Base-by-base conservation (phyloP, 2,113 vertebrate genomes). In the Cariama cristata region DNA sequence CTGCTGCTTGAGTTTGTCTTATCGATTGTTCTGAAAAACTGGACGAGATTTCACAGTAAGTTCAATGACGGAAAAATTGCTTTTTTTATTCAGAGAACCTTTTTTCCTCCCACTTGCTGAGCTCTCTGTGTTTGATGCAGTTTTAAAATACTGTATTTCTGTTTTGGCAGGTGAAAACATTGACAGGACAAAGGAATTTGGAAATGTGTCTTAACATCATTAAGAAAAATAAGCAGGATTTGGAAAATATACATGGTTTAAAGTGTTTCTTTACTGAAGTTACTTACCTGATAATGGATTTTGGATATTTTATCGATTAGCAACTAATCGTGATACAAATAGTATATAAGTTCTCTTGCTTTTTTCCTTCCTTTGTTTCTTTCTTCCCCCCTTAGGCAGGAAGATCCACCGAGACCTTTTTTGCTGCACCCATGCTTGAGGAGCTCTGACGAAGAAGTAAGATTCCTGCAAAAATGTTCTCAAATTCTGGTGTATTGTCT, bases 401-500 rank as follows among this genome's bases (percentile, higher is more conserved):
- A 99, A 97, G 99, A 99, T 93, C 98, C 98, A 45, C 98, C 98
- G 0, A 98, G 98, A 86, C 98, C 99, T 26, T 99, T 99, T 98
- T 98, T 98, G 79, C 97, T 99, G 74, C 99, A 99, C 82, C 95
- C 99, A 0, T 99, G 99, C 96, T 98, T 99, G 98, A 98, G 98
- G 92, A 99, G 96, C 90, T 95, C 99, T 6, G 98, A 98, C 45
- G 99, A 99, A 76, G 99, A 99, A 99, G 96, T 99, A 96, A 98
- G 98, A 91, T 99, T 99, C 95, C 98, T 99, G 63, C 99, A 99
- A 96, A 99, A 98, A 73, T 99, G 99, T 93, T 98, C 99, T 90
- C 99, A 98, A 84, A 98, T 99, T 94, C 98, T 99, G 95, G 98
- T 99, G 95, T 98, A 99, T 60, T 99, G 99, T 98, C 98, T 99